A percentile compares a stretch with the other conserved stretches of the same genome.
phyloP scores from a whole-genome alignment of 2,888 invertebrate species.

The Prionchulus punctatus region DNA sequence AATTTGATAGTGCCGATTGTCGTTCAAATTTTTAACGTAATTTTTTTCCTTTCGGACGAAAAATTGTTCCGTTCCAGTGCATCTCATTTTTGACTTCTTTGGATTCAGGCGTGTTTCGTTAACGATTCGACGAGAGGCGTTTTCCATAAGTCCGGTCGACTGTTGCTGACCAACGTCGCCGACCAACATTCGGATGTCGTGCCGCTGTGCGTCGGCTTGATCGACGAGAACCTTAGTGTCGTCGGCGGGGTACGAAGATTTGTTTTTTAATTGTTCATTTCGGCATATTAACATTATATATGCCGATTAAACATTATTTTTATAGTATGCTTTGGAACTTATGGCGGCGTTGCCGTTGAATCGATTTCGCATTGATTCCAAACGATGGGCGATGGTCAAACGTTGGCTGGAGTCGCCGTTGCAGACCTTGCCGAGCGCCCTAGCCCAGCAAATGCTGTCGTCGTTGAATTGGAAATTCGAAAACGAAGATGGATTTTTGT shows the following conservation, averaged over 20 bases:
- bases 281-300: not conserved
- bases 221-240: not conserved
- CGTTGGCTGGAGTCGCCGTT: not conserved
- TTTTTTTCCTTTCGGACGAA: not conserved
- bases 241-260: not conserved
- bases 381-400: not conserved
- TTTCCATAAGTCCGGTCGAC: slow-evolving; percentile 19
- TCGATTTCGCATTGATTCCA: not conserved
- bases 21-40: not conserved
- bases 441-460: not conserved
- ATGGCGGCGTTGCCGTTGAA: not conserved
- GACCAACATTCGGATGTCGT: not conserved
- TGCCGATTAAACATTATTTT: too few species aligned
- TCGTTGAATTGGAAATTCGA: not conserved
- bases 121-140: slow-evolving; percentile 19
- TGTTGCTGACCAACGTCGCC: not conserved
- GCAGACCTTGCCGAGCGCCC: not conserved
- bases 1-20: not conserved
- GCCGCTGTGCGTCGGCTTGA: not conserved
- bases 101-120: slow-evolving; percentile 24
- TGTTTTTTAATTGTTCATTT: not conserved
- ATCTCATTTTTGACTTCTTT: not conserved
- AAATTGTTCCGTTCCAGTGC: too few species aligned
- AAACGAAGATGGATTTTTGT: not conserved
- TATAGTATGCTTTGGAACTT: slow-evolving; percentile 1